Evolutionary conservation across 2,888 invertebrate genomes (phyloP), one percentile per base, ranked within the genome.

Genomic region (Oscheius sp.): DNA sequence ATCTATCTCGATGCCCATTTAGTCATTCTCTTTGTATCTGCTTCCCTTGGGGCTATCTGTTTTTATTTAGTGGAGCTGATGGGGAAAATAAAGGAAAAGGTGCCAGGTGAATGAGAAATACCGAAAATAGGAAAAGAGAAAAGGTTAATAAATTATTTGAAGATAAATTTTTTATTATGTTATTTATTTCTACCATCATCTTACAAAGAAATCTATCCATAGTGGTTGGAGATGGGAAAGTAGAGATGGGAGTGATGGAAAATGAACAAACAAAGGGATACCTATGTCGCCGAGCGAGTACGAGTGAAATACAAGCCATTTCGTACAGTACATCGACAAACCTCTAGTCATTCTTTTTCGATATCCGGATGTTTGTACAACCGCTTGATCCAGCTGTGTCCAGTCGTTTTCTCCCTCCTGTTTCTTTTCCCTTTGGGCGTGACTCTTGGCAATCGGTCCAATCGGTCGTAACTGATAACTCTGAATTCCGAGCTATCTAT

Each of bases 1-100:
- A 61, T 61, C 26, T 28, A 22, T 41, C 45, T 67, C 8, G 32
- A 22, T 26, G 22, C 41, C 24, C 69, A 72, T 30, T 20, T 73
- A 14, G 9, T 33, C 14, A 47, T 69, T 26, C 44, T 70, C 32
- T 20, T 45, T 38, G 22, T 47, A 17, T 33, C 64, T n/a, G 28
- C 64, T 30, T 24, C 65, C 30, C 14, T 69, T 9, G 33, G 30
- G 30, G 54, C 47, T 33, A 20, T 57, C 17, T 66, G 26, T 8
- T 66, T 47, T 22, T 61, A 24, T n/a, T 5, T 45, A n/a, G 66
- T 66, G 24, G 65, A 65, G n/a, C 17, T 26, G 8, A 33, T n/a
- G 65, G 65, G 65, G n/a, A 45, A 62, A 47, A 20, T 54, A 33
- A 22, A 3, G 2, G 22, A 36, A 36, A 36, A n/a, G n/a, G n/a